Percentiles rank a stretch among this genome's conserved stretches.
These are phyloP conservation scores for Prosapia bicincta DNA, from an alignment of 2,888 invertebrate species.

Conservation along the genomic window DNA sequence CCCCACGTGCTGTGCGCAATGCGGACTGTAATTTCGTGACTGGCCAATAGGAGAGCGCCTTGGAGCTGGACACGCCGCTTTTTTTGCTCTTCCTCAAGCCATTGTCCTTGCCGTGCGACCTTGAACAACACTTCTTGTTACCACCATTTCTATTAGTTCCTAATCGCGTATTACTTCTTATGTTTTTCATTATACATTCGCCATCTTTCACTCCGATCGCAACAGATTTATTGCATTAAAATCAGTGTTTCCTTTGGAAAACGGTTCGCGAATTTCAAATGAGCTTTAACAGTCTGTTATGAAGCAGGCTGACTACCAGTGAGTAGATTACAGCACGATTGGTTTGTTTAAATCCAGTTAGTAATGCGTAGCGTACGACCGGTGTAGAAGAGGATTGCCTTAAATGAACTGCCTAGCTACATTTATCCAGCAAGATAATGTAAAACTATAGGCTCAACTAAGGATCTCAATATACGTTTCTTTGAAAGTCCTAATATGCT, in stretches of 20 bases:
- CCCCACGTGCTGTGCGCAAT: constrained; percentile 2
- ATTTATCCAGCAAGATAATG: no score
- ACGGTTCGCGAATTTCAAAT: background rate
- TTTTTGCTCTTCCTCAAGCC: constrained; percentile 11
- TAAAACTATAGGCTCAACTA: no score
- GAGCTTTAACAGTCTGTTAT: background rate
- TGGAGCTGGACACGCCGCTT: constrained; percentile 16
- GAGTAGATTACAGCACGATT: no score
- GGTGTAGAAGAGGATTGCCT: no score
- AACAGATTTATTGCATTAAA: background rate
- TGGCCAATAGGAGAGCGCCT: background rate
- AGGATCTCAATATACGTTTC: no score
- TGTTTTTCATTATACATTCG: background rate
- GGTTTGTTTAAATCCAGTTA: no score
- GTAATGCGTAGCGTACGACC: no score
- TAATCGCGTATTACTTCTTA: background rate
- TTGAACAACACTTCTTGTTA: constrained; percentile 6
- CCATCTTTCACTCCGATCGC: background rate
- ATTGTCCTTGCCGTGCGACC: constrained; percentile 25
- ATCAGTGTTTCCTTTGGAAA: background rate
- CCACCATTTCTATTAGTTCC: constrained; percentile 2
- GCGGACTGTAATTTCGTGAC: background rate
- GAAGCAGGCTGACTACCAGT: no score
- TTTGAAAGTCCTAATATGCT: no score
- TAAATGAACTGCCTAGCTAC: no score